Conservation (phyloP, 2,113 vertebrate species). For the Engraulis encrasicolus region DNA sequence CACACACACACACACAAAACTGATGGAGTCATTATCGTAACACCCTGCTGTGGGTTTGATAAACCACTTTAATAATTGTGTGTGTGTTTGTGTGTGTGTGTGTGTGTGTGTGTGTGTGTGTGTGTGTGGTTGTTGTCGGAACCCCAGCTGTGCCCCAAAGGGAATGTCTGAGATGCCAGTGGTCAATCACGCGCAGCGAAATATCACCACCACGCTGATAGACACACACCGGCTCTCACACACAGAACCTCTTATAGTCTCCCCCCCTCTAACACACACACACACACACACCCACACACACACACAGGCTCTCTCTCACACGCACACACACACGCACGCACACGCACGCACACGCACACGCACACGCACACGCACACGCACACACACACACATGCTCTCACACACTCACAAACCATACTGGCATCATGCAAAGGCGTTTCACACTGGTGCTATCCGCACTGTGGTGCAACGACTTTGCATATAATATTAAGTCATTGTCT, state of each 20-base stretch:
- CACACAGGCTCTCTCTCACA: neutral
- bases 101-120: slow-evolving; percentile 18
- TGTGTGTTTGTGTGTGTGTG: slow-evolving; percentile 6
- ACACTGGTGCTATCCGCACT: no score
- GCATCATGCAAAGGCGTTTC: no score
- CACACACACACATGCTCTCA: no score
- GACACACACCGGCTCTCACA: neutral
- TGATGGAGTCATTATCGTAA: slow-evolving; percentile 5
- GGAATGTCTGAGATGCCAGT: slow-evolving; percentile 11
- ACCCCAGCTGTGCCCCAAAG: slow-evolving; percentile 4
- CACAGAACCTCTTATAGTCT: neutral
- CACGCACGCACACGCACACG: no score
- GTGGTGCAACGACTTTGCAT: no score
- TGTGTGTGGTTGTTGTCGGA: neutral
- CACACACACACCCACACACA: neutral
- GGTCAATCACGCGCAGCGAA: neutral
- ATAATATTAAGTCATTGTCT: no score
- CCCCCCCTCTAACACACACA: neutral
- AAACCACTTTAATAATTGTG: slow-evolving; percentile 6
- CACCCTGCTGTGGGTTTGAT: neutral
- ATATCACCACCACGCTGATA: neutral
- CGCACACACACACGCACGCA: no score
- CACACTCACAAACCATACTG: no score
- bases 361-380: no score
- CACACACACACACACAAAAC: slow-evolving; percentile 35